A percentile compares a stretch with the other conserved stretches of the same genome.
phyloP scores from a whole-genome alignment of 2,113 vertebrate genomes.

The Etia nguti region DNA sequence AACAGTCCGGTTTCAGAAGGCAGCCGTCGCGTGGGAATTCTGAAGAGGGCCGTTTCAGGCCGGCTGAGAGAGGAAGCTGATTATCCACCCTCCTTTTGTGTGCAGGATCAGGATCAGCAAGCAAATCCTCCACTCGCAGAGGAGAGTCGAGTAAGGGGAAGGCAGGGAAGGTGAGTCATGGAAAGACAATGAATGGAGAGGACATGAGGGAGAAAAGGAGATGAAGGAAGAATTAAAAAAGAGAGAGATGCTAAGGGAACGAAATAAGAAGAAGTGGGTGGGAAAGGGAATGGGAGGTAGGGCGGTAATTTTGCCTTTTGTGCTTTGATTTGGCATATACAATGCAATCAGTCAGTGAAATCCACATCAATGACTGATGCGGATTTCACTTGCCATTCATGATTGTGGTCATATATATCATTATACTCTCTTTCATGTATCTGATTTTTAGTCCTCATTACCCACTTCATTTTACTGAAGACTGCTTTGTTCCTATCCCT shows the following conservation, averaged over 20 bases:
- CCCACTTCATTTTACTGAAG: slow-evolving; percentile 4
- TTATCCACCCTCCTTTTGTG: slow-evolving; percentile 54
- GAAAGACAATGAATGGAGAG: neutral
- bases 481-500: slow-evolving; percentile 3
- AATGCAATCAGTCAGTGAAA: slow-evolving; percentile 22
- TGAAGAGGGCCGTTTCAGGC: slow-evolving; percentile 34
- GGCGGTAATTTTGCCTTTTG: neutral
- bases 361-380: neutral
- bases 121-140: slow-evolving; percentile 39
- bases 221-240: neutral
- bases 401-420: slow-evolving; percentile 17
- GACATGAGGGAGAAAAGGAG: neutral
- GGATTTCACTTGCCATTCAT: neutral
- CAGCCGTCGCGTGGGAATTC: slow-evolving; percentile 36
- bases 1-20: slow-evolving; percentile 40
- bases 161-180: slow-evolving; percentile 3
- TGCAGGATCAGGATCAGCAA: slow-evolving; percentile 50
- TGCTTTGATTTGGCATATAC: slow-evolving; percentile 15
- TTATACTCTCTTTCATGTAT: neutral
- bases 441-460: slow-evolving; percentile 32
- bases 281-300: neutral
- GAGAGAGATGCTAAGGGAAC: neutral
- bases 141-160: neutral
- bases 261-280: neutral
- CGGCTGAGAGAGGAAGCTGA: slow-evolving; percentile 59